Conservation (phyloP, 2,113 vertebrate genomes). For the Sterna hirundo region DNA sequence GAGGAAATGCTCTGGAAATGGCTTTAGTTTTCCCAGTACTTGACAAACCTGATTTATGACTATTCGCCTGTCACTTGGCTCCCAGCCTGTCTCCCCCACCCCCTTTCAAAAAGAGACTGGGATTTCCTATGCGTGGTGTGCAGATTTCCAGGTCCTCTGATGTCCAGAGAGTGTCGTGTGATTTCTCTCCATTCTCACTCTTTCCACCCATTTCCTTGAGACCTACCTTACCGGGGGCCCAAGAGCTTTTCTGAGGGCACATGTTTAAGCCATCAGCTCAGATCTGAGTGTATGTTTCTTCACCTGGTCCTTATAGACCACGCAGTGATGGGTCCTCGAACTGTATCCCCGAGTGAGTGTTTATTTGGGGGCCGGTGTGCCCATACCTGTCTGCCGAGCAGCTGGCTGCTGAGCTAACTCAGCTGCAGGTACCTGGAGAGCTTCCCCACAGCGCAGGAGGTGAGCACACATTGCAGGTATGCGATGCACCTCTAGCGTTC, state of each 20-base stretch:
- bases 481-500: not conserved
- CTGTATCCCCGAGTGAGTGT: accelerated
- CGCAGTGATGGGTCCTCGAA: no score
- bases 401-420: not conserved
- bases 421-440: not conserved
- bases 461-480: accelerated
- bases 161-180: not conserved
- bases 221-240: not conserved
- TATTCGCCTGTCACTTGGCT: not conserved
- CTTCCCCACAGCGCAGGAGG: accelerated
- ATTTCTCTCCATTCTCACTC: not conserved
- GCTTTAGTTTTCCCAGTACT: not conserved
- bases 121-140: not conserved
- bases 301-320: not conserved
- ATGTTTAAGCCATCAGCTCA: not conserved
- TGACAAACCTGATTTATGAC: not conserved
- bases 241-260: not conserved
- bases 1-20: not conserved
- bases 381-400: accelerated
- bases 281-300: not conserved
- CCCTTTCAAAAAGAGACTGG: not conserved
- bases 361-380: accelerated
- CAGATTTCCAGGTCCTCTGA: not conserved
- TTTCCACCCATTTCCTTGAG: not conserved
- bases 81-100: not conserved